Conservation (phyloP, 2,888 invertebrate genomes). For the Platycnemis pennipes region DNA sequence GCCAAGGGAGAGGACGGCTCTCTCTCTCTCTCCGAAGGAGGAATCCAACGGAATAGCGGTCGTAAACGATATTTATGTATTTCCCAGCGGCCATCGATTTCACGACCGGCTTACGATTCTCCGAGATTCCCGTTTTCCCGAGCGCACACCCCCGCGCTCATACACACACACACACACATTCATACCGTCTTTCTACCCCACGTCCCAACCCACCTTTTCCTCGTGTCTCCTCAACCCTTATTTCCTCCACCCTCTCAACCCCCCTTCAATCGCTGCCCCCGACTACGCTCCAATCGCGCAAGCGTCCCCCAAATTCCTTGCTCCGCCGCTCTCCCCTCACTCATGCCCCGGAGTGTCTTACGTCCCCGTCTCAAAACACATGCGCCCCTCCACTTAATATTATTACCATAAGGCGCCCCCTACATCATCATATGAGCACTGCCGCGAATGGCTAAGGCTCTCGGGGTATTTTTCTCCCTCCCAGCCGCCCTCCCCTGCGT, state of each 20-base stretch:
- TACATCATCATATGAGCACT: constrained; percentile 39
- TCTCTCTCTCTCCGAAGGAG: neutral
- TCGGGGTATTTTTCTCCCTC: neutral
- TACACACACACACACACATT: neutral
- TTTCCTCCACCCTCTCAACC: neutral
- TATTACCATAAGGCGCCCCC: constrained; percentile 39
- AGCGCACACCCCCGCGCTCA: neutral
- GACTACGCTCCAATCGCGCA: neutral
- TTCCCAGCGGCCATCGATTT: constrained; percentile 64
- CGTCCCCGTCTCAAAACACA: constrained; percentile 26
- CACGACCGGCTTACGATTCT: constrained; percentile 60
- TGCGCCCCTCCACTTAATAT: constrained; percentile 30
- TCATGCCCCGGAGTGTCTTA: neutral
- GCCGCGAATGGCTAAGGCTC: constrained; percentile 39
- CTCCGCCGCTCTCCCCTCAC: neutral
- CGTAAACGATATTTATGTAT: constrained; percentile 67
- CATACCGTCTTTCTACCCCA: no score
- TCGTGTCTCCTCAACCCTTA: neutral
- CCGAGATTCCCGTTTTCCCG: constrained; percentile 25
- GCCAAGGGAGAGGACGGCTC: neutral
- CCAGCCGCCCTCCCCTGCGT: neutral
- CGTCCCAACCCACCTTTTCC: no score
- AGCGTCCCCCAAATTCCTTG: neutral
- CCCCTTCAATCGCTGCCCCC: neutral
- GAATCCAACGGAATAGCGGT: constrained; percentile 50